phyloP scores from a whole-genome alignment of 2,797 vertebrate species.

The Lates japonicus region DNA sequence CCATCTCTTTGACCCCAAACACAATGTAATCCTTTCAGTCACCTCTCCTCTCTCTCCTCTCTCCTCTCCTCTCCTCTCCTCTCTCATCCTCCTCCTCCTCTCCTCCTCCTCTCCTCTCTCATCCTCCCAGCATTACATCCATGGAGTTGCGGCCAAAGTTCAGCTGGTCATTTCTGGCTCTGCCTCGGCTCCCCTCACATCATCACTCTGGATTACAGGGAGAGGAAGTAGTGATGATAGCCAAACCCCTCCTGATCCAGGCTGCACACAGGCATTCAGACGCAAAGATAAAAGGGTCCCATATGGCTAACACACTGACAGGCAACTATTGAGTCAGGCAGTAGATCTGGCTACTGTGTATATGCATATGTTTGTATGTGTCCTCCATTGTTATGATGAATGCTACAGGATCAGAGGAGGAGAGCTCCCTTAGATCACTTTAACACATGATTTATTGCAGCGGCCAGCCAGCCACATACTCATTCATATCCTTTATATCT shows the following conservation, averaged over 20 bases:
- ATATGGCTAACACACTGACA: slow-evolving; percentile 6
- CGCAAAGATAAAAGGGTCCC: slow-evolving; percentile 14
- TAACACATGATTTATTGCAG: slow-evolving; percentile 69
- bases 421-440: slow-evolving; percentile 61
- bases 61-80: slow-evolving; percentile 2
- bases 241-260: slow-evolving; percentile 26
- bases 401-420: slow-evolving; percentile 51
- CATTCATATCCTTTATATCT: slow-evolving; percentile 31
- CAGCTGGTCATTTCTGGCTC: slow-evolving; percentile 59
- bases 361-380: slow-evolving; percentile 15
- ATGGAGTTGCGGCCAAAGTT: slow-evolving; percentile 49
- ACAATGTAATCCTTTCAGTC: slow-evolving; percentile 51
- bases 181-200: slow-evolving; percentile 52
- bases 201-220: slow-evolving; percentile 52
- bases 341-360: slow-evolving; percentile 26
- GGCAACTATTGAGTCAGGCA: slow-evolving; percentile 52
- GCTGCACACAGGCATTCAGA: background rate
- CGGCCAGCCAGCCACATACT: slow-evolving; percentile 41
- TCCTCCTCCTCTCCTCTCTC: slow-evolving; percentile 5
- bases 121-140: slow-evolving; percentile 10
- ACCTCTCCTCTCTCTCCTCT: background rate
- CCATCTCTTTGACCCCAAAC: slow-evolving; percentile 58
- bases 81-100: background rate
- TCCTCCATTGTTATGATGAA: slow-evolving; percentile 63
- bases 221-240: slow-evolving; percentile 34